Evolutionary conservation across 2,797 vertebrate species (phyloP).

Genomic region (Enteromius radiatus): DNA sequence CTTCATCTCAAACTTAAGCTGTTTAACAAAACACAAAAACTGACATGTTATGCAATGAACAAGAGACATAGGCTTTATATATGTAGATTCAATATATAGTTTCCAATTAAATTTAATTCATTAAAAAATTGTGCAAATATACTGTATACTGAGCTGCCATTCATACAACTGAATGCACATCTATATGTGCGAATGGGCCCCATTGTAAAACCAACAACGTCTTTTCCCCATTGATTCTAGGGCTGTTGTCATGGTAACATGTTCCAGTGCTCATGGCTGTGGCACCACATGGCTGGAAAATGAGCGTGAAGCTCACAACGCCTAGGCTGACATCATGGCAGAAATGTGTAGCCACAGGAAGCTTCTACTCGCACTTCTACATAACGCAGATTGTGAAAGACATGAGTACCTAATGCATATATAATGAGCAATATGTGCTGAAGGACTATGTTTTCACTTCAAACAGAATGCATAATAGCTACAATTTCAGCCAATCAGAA

Average conservation of each 20-base stretch:
- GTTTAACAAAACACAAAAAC: background rate
- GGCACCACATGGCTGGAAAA: conserved; percentile 57
- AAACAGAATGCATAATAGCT: background rate
- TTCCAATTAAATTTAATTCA: background rate
- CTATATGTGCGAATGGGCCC: conserved; percentile 9
- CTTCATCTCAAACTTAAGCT: background rate
- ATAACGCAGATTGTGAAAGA: background rate
- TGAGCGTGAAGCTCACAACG: conserved; percentile 50
- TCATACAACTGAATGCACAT: conserved; percentile 8
- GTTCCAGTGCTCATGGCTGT: conserved; percentile 50
- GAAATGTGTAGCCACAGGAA: conserved; percentile 36
- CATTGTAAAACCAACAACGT: conserved; percentile 53
- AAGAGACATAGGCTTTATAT: background rate
- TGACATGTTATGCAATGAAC: background rate
- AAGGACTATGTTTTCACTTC: background rate
- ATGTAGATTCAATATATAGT: background rate
- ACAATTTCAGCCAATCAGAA: background rate
- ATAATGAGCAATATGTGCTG: background rate
- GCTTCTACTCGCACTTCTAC: background rate
- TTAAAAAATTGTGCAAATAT: background rate
- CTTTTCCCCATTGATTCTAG: conserved; percentile 51
- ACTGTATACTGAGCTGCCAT: background rate
- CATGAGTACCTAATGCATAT: conserved; percentile 3
- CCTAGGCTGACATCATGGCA: conserved; percentile 52
- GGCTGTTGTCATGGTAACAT: conserved; percentile 62